phyloP scores from a whole-genome alignment of 2,113 vertebrate species.

The Halichoeres trimaculatus region DNA sequence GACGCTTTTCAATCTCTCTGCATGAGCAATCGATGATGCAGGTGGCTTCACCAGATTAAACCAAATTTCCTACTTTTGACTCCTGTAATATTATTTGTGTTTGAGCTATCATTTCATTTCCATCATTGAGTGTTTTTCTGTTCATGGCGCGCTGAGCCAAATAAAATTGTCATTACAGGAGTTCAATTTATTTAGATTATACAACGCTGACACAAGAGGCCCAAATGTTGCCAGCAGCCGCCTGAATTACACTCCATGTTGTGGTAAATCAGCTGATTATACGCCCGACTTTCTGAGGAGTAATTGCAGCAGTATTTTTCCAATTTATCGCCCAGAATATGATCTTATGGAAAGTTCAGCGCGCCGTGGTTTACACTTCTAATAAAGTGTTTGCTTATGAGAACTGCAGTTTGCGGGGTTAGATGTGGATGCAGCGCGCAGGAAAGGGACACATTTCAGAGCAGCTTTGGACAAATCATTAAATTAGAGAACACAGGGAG shows the following conservation, averaged over 20 bases:
- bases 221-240: constrained; percentile 26
- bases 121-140: not conserved
- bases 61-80: not conserved
- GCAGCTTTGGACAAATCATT: not conserved
- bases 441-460: not conserved
- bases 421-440: constrained; percentile 1
- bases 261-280: constrained; percentile 52
- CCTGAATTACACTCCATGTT: constrained; percentile 24
- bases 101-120: not conserved
- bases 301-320: constrained; percentile 56
- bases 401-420: constrained; percentile 4
- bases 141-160: not conserved
- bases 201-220: constrained; percentile 18
- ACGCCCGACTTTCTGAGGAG: constrained; percentile 11
- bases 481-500: not conserved
- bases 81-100: not conserved
- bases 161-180: constrained; percentile 29
- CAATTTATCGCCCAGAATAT: constrained; percentile 48
- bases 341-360: constrained; percentile 41
- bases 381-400: constrained; percentile 40
- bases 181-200: constrained; percentile 37
- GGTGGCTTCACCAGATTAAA: not conserved
- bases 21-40: not conserved
- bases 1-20: not conserved
- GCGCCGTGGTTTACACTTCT: constrained; percentile 44